These are phyloP conservation scores for Crenuchus spilurus DNA, from an alignment of 2,797 vertebrate genomes.

Conservation along the genomic window DNA sequence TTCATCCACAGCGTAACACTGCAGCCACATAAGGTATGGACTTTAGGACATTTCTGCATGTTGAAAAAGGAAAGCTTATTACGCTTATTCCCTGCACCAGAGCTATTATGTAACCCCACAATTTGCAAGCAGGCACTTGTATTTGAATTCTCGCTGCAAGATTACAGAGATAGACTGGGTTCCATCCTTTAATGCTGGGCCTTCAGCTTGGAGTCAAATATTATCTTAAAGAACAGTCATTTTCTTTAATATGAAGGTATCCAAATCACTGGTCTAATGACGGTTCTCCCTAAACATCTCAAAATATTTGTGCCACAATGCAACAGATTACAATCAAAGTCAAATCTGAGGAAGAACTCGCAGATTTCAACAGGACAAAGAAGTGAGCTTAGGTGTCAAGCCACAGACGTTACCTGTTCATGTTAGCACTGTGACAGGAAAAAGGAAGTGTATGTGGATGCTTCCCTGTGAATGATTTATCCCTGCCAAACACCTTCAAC, in stretches of 20 bases:
- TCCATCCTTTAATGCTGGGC: neutral
- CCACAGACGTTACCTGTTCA: slow-evolving; percentile 19
- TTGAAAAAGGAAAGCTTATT: neutral
- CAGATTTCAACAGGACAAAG: slow-evolving; percentile 2
- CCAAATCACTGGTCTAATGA: neutral
- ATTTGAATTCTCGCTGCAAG: neutral
- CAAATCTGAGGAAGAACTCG: neutral
- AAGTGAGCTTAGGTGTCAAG: neutral
- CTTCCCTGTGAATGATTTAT: slow-evolving; percentile 63
- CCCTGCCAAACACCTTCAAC: slow-evolving; percentile 46
- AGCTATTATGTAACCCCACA: neutral
- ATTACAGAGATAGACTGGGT: neutral
- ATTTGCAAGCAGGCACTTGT: slow-evolving; percentile 2
- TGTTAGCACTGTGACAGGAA: neutral
- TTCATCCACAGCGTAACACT: neutral
- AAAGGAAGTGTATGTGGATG: slow-evolving; percentile 56
- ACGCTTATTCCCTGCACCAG: neutral
- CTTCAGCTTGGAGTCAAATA: neutral
- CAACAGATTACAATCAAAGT: neutral
- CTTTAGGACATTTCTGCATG: neutral
- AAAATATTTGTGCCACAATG: slow-evolving; percentile 2
- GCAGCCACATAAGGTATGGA: neutral
- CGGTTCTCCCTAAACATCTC: neutral
- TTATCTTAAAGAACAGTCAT: neutral
- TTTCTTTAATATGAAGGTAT: slow-evolving; percentile 5